Percentiles rank a stretch among this genome's conserved stretches.
Evolutionary conservation across 2,888 invertebrate genomes (phyloP).

Genomic region (Capitulum mitella): DNA sequence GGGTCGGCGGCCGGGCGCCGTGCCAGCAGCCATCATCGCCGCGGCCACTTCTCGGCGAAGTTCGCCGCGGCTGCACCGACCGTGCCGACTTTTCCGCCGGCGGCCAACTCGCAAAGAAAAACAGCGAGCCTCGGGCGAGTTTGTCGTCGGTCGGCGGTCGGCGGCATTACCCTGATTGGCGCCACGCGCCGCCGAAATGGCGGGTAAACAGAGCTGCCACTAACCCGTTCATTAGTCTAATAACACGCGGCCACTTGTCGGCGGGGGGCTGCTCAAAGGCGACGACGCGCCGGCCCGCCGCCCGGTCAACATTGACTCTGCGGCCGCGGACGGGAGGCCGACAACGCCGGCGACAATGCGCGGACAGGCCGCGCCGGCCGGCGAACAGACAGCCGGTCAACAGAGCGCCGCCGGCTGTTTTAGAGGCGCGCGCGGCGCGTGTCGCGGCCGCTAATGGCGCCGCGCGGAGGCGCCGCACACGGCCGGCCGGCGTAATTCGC

Average conservation of each 20-base stretch:
- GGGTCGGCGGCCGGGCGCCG: too few relatives aligned
- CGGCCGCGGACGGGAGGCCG: too few relatives aligned
- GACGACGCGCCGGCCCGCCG: background rate
- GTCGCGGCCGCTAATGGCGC: background rate
- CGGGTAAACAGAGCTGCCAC: background rate
- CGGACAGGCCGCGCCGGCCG: too few relatives aligned
- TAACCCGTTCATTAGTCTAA: conserved; percentile 20
- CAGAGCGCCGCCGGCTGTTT: background rate
- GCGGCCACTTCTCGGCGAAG: background rate
- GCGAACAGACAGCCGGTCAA: background rate
- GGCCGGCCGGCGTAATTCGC: background rate
- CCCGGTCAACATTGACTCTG: background rate
- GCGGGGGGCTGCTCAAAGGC: background rate
- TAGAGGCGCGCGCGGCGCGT: too few relatives aligned
- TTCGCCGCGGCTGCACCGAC: background rate
- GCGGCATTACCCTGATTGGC: conserved; percentile 10
- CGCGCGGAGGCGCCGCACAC: too few relatives aligned
- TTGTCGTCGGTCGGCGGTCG: background rate
- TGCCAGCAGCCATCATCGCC: background rate
- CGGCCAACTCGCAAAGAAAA: background rate
- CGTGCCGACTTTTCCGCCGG: background rate
- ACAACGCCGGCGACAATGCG: too few relatives aligned
- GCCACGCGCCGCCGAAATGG: background rate
- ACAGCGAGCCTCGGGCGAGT: background rate
- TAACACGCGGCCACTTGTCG: background rate